Conservation (phyloP, 1,140 invertebrate genomes). For the Bilobella aurantiaca region DNA sequence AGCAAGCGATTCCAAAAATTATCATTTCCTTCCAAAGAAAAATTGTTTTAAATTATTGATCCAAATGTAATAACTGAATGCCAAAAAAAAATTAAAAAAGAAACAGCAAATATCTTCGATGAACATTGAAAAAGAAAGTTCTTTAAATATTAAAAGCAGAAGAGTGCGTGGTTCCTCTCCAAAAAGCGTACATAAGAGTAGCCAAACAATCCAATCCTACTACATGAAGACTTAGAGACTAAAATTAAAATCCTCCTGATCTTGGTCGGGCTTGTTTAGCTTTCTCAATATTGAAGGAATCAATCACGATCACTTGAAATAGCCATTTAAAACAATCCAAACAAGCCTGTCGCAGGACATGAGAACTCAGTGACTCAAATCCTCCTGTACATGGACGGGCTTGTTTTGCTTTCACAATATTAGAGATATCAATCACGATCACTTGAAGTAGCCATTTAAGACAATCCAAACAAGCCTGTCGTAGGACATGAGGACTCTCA, state of each 20-base stretch:
- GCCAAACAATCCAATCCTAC: neutral
- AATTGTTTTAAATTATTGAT: neutral
- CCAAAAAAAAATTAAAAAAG: conserved; percentile 4
- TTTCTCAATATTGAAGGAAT: neutral
- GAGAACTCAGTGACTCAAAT: neutral
- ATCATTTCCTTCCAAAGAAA: neutral
- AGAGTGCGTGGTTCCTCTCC: no score
- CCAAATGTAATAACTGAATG: neutral
- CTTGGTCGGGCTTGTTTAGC: neutral
- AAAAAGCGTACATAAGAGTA: no score
- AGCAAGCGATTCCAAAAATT: neutral
- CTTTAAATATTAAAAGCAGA: no score
- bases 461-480: neutral
- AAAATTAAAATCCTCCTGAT: neutral
- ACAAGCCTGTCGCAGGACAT: neutral
- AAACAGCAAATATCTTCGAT: neutral
- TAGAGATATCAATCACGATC: neutral
- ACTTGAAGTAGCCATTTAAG: no score
- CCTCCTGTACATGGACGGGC: neutral
- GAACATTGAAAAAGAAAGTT: no score
- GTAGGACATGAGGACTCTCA: neutral
- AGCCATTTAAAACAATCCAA: neutral
- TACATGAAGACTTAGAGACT: no score
- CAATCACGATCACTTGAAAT: neutral
- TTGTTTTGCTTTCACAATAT: neutral